These are phyloP conservation scores for Phymatocera aterrima DNA, from an alignment of 2,888 invertebrate species.

Conservation along the genomic window DNA sequence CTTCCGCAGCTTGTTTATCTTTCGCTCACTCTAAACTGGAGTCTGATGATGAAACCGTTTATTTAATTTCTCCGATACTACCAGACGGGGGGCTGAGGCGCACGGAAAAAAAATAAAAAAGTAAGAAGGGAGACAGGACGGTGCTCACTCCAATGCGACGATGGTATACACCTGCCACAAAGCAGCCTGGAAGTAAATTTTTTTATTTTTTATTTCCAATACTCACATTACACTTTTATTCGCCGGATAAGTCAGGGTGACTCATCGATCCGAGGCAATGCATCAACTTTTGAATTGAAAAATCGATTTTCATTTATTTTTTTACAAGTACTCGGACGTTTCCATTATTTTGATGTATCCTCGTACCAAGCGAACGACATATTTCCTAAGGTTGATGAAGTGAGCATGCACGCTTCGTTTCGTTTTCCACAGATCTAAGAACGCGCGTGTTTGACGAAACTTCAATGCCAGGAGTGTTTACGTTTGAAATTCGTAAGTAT, in stretches of 20 bases:
- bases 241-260: not conserved
- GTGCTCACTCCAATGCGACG: not conserved
- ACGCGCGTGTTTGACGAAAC: too few relatives aligned
- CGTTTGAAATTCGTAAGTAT: too few relatives aligned
- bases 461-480: too few relatives aligned
- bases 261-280: not conserved
- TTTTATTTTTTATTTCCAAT: not conserved
- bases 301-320: not conserved
- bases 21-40: not conserved
- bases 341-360: too few relatives aligned
- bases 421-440: too few relatives aligned
- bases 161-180: constrained; percentile 16
- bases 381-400: too few relatives aligned
- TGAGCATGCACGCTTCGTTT: too few relatives aligned
- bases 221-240: not conserved
- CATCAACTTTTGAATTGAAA: not conserved
- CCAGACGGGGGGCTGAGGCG: not conserved
- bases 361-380: too few relatives aligned
- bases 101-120: not conserved
- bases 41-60: constrained; percentile 8
- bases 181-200: constrained; percentile 13
- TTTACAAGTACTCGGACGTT: too few relatives aligned
- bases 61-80: constrained; percentile 15
- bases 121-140: not conserved
- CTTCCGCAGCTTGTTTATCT: not conserved